Conservation (phyloP, 2,888 invertebrate genomes). For the Callosobruchus maculatus region DNA sequence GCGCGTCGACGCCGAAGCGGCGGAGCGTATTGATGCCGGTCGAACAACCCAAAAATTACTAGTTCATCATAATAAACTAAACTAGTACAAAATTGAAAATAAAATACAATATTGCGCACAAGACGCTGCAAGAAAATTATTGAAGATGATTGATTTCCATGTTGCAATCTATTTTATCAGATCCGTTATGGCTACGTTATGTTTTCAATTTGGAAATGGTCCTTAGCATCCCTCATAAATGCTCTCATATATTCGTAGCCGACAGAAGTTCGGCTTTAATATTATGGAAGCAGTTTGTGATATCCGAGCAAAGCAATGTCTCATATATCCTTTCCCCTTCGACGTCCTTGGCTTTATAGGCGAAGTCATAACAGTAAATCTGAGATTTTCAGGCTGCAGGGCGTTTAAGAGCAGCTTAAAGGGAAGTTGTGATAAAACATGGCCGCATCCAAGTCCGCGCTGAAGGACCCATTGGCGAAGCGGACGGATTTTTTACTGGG, state of each 20-base stretch:
- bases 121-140: too few species aligned
- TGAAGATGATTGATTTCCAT: too few species aligned
- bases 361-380: conserved; percentile 27
- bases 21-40: too few species aligned
- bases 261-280: not conserved
- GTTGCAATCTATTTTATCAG: not conserved
- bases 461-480: not conserved
- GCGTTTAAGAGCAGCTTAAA: not conserved
- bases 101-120: too few species aligned
- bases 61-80: too few species aligned
- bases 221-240: not conserved
- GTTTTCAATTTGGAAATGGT: not conserved
- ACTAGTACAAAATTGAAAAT: too few species aligned
- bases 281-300: not conserved
- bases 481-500: not conserved
- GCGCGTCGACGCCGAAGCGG: too few species aligned
- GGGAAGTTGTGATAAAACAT: not conserved
- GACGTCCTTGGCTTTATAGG: conserved; percentile 14
- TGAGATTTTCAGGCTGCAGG: conserved; percentile 15
- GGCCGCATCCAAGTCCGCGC: not conserved
- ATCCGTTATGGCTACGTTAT: not conserved
- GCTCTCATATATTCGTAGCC: not conserved
- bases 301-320: not conserved
- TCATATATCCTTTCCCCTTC: not conserved
- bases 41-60: too few species aligned